A percentile compares a stretch with the other conserved stretches of the same genome.
Evolutionary conservation across 2,797 vertebrate genomes (phyloP).

Genomic region (Zenarchopterus dispar): DNA sequence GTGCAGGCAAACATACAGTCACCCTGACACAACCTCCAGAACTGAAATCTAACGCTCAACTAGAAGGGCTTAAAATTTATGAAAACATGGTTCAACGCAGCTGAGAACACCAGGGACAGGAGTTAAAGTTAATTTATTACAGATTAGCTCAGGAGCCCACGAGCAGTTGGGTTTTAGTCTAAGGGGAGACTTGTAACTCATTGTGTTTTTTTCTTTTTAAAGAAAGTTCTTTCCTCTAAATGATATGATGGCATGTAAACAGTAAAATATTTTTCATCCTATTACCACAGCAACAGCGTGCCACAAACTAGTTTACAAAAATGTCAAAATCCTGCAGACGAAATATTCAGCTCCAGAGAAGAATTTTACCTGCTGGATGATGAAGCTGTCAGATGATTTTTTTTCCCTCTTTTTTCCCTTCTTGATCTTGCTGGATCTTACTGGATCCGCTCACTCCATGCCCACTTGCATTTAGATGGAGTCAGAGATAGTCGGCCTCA

Average conservation of each 20-base stretch:
- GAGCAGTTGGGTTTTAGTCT: not conserved
- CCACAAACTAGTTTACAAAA: not conserved
- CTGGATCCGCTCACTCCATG: constrained; percentile 20
- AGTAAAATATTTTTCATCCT: no score
- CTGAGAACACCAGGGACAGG: not conserved
- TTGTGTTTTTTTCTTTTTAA: no score
- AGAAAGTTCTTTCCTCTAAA: no score
- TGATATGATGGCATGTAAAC: no score
- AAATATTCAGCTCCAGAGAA: constrained; percentile 13
- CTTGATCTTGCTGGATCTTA: constrained; percentile 4
- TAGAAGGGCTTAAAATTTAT: not conserved
- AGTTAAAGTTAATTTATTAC: not conserved
- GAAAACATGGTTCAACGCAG: not conserved
- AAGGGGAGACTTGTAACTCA: no score
- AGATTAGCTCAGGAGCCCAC: not conserved
- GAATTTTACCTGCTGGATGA: constrained; percentile 54
- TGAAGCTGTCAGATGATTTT: constrained; percentile 29
- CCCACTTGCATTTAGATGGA: constrained; percentile 25
- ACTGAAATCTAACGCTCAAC: not conserved
- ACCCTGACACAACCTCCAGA: not conserved
- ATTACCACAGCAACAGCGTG: no score
- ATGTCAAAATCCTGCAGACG: not conserved
- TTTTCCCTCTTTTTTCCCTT: no score
- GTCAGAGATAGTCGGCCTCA: constrained; percentile 27
- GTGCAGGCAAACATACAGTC: constrained; percentile 2